Base-by-base conservation (phyloP, 2,797 vertebrate genomes). In the Phataginus tricuspis region DNA sequence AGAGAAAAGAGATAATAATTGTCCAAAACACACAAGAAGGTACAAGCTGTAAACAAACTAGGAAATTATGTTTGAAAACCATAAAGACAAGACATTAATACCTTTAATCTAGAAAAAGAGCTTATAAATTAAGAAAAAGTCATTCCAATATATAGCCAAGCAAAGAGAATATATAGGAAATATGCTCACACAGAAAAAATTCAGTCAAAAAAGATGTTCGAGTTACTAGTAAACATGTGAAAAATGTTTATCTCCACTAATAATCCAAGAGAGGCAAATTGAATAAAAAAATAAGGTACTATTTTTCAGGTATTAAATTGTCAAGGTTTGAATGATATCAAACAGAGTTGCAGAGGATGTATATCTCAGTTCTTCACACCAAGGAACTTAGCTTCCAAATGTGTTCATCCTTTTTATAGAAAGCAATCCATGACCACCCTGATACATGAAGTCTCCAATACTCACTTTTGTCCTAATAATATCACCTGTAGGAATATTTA, bases 1-100 rank as follows among this genome's bases (percentile, higher is more conserved):
- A 75, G 37, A 88, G 61, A 86, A 90, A 93, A 91, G 53, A 96
- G 69, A 72, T 49, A 90, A 78, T 88, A 92, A 93, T 90, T 88
- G 51, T 95, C 34, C 45, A 90, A 95, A 91, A 19, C 31, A 91
- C 39, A 61, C 2, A 27, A 80, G 79, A 88, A 45, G 49, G 37
- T 51, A 75, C 80, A 94, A 96, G 51, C 39, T 71, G 66, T 79
- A 80, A 71, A 82, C 31, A 94, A 90, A 75, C 64, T 61, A 21
- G 64, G 31, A 88, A 93, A 89, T 85, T 93, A 79, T 71, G 21
- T 39, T 45, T 72, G n/a, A 2, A 39, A 74, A 45, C 45, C 37
- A 64, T 77, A 93, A 95, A 91, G 63, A 49, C 51, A 89, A 77
- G 68, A 49, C 78, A 77, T 79, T 89, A 92, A 75, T 53, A 89